A percentile compares a stretch with the other conserved stretches of the same genome.
Conservation (phyloP, 2,888 invertebrate species). For the Drosophila antonietae region DNA sequence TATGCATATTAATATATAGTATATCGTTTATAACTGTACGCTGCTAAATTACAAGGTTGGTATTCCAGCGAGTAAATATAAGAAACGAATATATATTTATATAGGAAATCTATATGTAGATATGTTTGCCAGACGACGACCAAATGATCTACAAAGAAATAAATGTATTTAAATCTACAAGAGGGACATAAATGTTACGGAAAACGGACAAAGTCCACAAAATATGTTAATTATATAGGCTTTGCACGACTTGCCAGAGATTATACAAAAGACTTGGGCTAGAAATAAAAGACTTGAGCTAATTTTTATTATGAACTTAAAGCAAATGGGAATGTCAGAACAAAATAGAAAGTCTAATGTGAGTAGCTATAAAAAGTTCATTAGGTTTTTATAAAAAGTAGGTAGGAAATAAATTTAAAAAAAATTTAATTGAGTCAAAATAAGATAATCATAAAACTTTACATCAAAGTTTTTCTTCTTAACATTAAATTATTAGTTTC, state of each 20-base stretch:
- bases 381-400: background rate
- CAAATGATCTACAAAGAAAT: slow-evolving; percentile 21
- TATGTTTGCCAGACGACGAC: slow-evolving; percentile 9
- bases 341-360: slow-evolving; percentile 38
- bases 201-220: background rate
- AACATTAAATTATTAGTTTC: background rate
- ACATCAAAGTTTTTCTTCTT: too few relatives aligned
- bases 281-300: slow-evolving; percentile 10
- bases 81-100: background rate
- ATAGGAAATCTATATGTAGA: background rate
- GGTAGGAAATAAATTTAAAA: background rate
- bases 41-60: slow-evolving; percentile 39
- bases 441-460: too few relatives aligned
- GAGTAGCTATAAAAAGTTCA: slow-evolving; percentile 8
- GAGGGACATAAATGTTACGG: background rate
- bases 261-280: background rate
- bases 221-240: slow-evolving; percentile 21
- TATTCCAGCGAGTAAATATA: slow-evolving; percentile 16
- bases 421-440: background rate
- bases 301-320: slow-evolving; percentile 1
- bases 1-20: slow-evolving; percentile 9
- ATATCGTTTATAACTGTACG: slow-evolving; percentile 17
- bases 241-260: background rate
- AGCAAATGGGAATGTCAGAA: slow-evolving; percentile 4
- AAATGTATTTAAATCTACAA: slow-evolving; percentile 14